Base-by-base conservation (phyloP, 2,888 invertebrate species). In the Sympetrum striolatum region DNA sequence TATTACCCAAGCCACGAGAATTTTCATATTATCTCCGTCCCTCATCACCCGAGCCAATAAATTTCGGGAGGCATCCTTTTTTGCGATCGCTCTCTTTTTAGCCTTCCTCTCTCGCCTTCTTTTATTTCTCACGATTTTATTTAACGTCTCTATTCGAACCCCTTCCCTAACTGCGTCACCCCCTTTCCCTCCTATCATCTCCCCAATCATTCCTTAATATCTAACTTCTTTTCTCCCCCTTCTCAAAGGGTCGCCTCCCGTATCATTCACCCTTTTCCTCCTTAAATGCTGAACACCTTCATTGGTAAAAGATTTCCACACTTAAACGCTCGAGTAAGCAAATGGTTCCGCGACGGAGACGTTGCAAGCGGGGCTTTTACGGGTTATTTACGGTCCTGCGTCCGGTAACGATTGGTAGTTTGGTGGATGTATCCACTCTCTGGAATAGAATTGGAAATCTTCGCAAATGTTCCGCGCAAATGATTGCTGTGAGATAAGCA, bases 21-120 rank as follows among this genome's bases (percentile, higher is more conserved):
- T 86, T 86, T 86, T 86, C 86, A 86, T 86, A 86, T 86, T 86
- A 86, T 86, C 86, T 86, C 39, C 86, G 86, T 86, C 86, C 86
- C 60, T 86, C 86, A 86, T 86, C 86, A 86, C 86, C 60, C 86
- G 60, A 48, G 60, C 86, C 86, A 86, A 86, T 86, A 86, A 86
- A 86, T 86, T 86, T 86, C n/a, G 86, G 82, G 58, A 86, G 60
- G 86, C 86, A 37, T 86, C 60, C 60, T 86, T 86, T 86, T 86
- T 86, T 64, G 86, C 86, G 60, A 86, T 60, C 86, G 60, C 18
- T 58, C 35, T 60, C 60, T 39, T 82, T 37, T 73, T 73, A 10
- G 31, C 73, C 73, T 73, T 64, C 64, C 64, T 64, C 64, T 64
- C 10, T 44, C 18, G 64, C 64, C n/a, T 64, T 73, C n/a, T 73